phyloP scores from a whole-genome alignment of 2,797 vertebrate species.

The Cottoperca gobio region DNA sequence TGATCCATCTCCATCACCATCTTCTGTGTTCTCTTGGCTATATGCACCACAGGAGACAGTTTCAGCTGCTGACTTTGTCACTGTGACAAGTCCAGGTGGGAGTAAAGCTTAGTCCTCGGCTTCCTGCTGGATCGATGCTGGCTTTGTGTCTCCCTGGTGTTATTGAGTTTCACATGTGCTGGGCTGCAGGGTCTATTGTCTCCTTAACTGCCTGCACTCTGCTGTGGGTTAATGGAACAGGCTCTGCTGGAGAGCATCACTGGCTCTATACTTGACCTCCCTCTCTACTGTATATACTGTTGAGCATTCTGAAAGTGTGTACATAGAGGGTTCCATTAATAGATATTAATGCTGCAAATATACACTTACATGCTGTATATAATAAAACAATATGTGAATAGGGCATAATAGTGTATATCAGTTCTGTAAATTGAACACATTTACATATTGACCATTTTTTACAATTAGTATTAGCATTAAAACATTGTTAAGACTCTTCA shows the following conservation, averaged over 20 bases:
- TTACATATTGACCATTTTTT: not conserved
- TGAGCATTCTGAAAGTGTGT: slow-evolving; percentile 9
- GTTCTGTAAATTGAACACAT: not conserved
- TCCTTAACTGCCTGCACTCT: slow-evolving; percentile 53
- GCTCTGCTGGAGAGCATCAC: slow-evolving; percentile 27
- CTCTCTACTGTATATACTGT: slow-evolving; percentile 13
- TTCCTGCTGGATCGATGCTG: slow-evolving; percentile 51
- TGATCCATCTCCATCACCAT: not conserved
- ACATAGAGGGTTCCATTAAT: not conserved
- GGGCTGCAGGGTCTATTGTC: slow-evolving; percentile 52
- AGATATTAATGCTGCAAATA: not conserved
- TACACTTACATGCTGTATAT: not conserved
- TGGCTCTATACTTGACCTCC: slow-evolving; percentile 39
- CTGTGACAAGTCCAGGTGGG: slow-evolving; percentile 45
- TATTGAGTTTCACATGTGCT: slow-evolving; percentile 55
- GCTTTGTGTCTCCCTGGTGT: slow-evolving; percentile 60
- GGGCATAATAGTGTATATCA: not conserved
- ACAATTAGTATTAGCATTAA: not conserved
- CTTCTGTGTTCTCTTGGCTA: not conserved
- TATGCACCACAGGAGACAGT: not conserved
- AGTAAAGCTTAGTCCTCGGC: slow-evolving; percentile 41
- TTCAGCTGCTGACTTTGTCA: slow-evolving; percentile 31
- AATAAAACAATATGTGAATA: not conserved
- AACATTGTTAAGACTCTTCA: not conserved
- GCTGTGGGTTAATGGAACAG: slow-evolving; percentile 62